Evolutionary conservation across 1,140 invertebrate species (phyloP).

Genomic region (Pachyrhynchus sulphureomaculatus): DNA sequence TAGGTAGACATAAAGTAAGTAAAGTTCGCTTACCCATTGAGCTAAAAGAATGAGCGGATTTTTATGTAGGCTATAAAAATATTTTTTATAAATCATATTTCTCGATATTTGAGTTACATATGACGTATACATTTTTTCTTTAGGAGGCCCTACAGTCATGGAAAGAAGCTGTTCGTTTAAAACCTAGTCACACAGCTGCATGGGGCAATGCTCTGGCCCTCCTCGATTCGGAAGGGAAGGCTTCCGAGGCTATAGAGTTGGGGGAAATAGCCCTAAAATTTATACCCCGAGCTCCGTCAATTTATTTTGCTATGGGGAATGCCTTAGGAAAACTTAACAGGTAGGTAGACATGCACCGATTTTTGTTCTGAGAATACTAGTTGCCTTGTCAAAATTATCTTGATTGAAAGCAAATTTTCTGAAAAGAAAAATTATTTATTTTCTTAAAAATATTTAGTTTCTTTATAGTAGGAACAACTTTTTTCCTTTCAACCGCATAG

Average conservation of each 20-base stretch:
- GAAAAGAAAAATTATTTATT: too few relatives aligned
- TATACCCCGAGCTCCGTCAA: slow-evolving; percentile 68
- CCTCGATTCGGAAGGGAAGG: slow-evolving; percentile 76
- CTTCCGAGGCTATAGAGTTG: slow-evolving; percentile 68
- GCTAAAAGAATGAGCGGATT: too few relatives aligned
- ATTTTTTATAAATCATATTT: too few relatives aligned
- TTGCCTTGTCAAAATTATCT: too few relatives aligned
- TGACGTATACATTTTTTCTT: too few relatives aligned
- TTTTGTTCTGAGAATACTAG: neutral
- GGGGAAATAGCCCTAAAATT: slow-evolving; percentile 68
- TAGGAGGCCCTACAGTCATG: slow-evolving; percentile 66
- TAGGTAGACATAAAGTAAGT: slow-evolving; percentile 52
- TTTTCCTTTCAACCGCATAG: too few relatives aligned
- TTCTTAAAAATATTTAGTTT: too few relatives aligned
- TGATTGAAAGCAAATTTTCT: too few relatives aligned
- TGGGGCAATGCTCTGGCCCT: slow-evolving; percentile 92
- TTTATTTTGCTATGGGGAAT: slow-evolving; percentile 88
- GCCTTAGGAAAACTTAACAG: slow-evolving; percentile 79
- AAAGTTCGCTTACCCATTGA: too few relatives aligned
- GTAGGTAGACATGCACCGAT: slow-evolving; percentile 55
- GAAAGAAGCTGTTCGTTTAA: slow-evolving; percentile 76
- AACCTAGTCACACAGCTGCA: slow-evolving; percentile 76
- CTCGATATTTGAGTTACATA: too few relatives aligned
- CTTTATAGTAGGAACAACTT: too few relatives aligned
- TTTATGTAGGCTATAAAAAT: too few relatives aligned